Conservation (phyloP, 2,888 invertebrate genomes). For the Thymelicus sylvestris region DNA sequence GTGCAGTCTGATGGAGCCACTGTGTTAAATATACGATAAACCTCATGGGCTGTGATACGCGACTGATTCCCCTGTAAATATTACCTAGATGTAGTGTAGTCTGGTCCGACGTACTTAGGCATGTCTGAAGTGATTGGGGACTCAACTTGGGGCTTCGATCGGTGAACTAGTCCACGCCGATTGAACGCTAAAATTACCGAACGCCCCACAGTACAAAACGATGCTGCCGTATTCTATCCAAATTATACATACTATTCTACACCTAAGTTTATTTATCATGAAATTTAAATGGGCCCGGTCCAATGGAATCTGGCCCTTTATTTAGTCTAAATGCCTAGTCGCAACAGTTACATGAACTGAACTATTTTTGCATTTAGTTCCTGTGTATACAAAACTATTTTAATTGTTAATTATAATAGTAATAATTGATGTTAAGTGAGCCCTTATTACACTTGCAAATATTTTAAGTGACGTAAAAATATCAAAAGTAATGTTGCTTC, state of each 20-base stretch:
- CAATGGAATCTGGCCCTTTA: slow-evolving; percentile 18
- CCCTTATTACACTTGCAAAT: slow-evolving; percentile 9
- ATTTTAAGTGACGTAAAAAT: slow-evolving; percentile 11
- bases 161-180: background rate
- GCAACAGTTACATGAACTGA: slow-evolving; percentile 26
- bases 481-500: background rate
- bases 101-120: slow-evolving; percentile 40
- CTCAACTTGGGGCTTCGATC: background rate
- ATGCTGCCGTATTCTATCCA: slow-evolving; percentile 32
- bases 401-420: slow-evolving; percentile 18
- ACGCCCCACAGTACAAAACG: slow-evolving; percentile 26
- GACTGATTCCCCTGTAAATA: slow-evolving; percentile 59
- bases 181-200: slow-evolving; percentile 1
- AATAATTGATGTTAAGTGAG: background rate
- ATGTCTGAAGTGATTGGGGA: slow-evolving; percentile 18
- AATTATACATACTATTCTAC: slow-evolving; percentile 30
- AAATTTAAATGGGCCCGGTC: slow-evolving; percentile 12
- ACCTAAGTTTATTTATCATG: slow-evolving; percentile 22
- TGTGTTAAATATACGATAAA: slow-evolving; percentile 44
- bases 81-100: slow-evolving; percentile 48
- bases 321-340: slow-evolving; percentile 33
- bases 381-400: slow-evolving; percentile 29
- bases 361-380: slow-evolving; percentile 38
- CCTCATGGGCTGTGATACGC: slow-evolving; percentile 59
- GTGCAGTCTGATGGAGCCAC: slow-evolving; percentile 48